phyloP scores from a whole-genome alignment of 2,888 invertebrate genomes.

The Hylaea fasciaria region DNA sequence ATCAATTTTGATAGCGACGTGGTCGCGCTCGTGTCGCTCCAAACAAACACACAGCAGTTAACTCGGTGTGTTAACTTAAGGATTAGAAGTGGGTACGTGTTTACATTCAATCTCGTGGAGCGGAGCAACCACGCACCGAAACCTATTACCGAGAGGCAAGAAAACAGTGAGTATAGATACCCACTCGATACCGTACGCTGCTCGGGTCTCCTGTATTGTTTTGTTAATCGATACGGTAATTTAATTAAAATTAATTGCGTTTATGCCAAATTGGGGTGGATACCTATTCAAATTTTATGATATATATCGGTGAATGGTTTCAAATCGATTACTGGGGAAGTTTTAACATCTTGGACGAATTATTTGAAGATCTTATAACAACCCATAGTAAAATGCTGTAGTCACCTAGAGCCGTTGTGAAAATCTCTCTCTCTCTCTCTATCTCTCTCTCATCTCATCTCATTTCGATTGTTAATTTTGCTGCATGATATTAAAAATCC shows the following conservation, averaged over 20 bases:
- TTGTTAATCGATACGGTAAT: slow-evolving; percentile 24
- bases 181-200: neutral
- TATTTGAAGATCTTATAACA: no score
- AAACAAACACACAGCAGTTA: slow-evolving; percentile 28
- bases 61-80: slow-evolving; percentile 27
- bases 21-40: slow-evolving; percentile 11
- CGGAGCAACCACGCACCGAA: slow-evolving; percentile 17
- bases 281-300: neutral
- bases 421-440: no score
- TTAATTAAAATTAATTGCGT: slow-evolving; percentile 25
- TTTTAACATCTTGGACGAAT: no score
- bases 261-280: slow-evolving; percentile 16
- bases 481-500: no score
- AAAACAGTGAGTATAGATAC: slow-evolving; percentile 17
- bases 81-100: slow-evolving; percentile 32
- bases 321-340: neutral
- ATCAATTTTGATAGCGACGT: slow-evolving; percentile 14
- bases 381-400: no score
- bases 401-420: no score
- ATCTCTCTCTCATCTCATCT: no score
- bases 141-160: slow-evolving; percentile 25
- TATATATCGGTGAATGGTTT: neutral
- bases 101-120: slow-evolving; percentile 35
- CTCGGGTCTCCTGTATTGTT: slow-evolving; percentile 17
- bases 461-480: no score